phyloP scores from a whole-genome alignment of 2,113 vertebrate species.

The Poeciliopsis prolifica region DNA sequence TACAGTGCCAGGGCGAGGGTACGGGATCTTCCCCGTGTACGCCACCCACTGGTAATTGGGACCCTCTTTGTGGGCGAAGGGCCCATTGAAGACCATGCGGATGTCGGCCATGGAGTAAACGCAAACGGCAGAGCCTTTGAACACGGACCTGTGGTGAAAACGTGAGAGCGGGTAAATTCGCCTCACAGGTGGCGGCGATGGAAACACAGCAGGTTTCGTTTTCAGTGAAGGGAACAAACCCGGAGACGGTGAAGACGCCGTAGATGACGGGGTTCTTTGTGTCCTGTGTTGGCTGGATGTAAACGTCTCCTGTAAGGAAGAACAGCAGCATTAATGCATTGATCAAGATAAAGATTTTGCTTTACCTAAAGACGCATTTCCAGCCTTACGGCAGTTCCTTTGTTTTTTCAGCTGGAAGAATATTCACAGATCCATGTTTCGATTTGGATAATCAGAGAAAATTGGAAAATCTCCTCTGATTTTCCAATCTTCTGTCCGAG shows the following conservation, averaged over 20 bases:
- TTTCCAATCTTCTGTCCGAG: too few species aligned
- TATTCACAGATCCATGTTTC: neutral
- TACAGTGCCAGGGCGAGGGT: constrained; percentile 95
- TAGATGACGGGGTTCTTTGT: constrained; percentile 96
- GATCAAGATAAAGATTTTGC: constrained; percentile 21
- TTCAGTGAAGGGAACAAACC: constrained; percentile 78
- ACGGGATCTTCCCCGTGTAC: constrained; percentile 97
- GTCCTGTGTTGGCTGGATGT: constrained; percentile 96
- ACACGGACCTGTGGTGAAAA: constrained; percentile 85
- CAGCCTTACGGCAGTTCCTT: neutral
- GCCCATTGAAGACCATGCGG: constrained; percentile 98
- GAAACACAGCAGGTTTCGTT: neutral
- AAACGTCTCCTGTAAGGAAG: constrained; percentile 89
- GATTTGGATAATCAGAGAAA: neutral
- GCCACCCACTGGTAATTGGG: constrained; percentile 99
- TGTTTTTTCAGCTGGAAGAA: neutral
- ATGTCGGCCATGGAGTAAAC: constrained; percentile 98
- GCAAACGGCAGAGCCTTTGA: constrained; percentile 95
- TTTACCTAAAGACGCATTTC: neutral
- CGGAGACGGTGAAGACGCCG: constrained; percentile 92
- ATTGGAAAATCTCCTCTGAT: neutral
- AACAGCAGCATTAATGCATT: constrained; percentile 51
- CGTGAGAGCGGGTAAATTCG: neutral
- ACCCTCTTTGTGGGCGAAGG: constrained; percentile 97
- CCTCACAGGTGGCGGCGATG: neutral